Evolutionary conservation across 2,888 invertebrate genomes (phyloP).

Genomic region (Agrotis ipsilon): DNA sequence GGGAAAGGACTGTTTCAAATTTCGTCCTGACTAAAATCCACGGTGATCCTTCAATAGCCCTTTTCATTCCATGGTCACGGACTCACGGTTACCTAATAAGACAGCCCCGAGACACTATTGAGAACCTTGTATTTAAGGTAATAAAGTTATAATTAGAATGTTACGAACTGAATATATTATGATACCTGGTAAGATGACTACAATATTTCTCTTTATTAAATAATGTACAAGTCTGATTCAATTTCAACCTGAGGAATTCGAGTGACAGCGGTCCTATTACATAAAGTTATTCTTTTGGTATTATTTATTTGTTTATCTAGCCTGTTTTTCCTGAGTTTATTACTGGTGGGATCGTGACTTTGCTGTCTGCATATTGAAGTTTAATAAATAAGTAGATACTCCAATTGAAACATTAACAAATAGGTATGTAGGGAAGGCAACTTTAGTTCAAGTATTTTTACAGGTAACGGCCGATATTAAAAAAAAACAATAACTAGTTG

Average conservation of each 20-base stretch:
- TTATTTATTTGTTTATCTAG: background rate
- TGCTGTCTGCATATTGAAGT: background rate
- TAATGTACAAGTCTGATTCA: conserved; percentile 16
- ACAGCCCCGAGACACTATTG: too few relatives aligned
- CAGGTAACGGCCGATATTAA: too few relatives aligned
- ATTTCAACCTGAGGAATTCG: conserved; percentile 25
- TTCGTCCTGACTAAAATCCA: too few relatives aligned
- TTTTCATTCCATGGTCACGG: too few relatives aligned
- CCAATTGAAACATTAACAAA: background rate
- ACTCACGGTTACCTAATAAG: too few relatives aligned
- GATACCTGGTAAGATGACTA: too few relatives aligned
- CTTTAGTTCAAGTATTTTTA: background rate
- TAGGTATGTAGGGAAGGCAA: background rate
- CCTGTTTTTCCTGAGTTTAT: background rate
- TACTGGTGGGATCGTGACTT: background rate
- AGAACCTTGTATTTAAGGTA: too few relatives aligned
- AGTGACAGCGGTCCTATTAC: conserved; percentile 33
- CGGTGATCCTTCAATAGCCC: too few relatives aligned
- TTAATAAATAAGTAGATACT: background rate
- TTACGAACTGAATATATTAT: too few relatives aligned
- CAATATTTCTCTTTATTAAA: conserved; percentile 18
- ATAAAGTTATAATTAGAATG: background rate
- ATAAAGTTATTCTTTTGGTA: conserved; percentile 8
- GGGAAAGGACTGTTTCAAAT: too few relatives aligned
- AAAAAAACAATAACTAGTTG: too few relatives aligned